Conservation (phyloP, 2,797 vertebrate genomes). For the Tragelaphus oryx region DNA sequence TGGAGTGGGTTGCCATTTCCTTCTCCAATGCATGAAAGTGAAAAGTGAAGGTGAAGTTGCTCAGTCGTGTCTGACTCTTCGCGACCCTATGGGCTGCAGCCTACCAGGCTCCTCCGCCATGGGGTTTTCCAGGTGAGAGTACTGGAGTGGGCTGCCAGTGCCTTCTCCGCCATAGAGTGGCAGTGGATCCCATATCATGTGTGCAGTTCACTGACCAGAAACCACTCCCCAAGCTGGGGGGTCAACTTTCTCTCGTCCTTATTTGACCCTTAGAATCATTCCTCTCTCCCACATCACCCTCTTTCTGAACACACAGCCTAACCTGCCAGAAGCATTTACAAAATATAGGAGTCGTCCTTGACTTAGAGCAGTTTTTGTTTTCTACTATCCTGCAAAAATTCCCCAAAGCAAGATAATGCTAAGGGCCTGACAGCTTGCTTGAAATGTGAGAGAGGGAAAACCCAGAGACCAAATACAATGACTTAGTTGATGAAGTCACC, state of each 20-base stretch:
- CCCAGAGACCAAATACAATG: not conserved
- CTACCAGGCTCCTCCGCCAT: fast-evolving
- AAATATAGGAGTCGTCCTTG: not conserved
- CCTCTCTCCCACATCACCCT: not conserved
- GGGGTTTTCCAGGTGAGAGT: too few relatives aligned
- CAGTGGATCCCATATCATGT: not conserved
- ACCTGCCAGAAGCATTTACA: not conserved
- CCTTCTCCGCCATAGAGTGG: too few relatives aligned
- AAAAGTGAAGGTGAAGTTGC: too few relatives aligned
- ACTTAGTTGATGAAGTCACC: not conserved
- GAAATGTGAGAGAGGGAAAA: not conserved
- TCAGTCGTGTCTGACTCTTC: too few relatives aligned
- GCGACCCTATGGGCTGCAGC: too few relatives aligned
- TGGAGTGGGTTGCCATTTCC: too few relatives aligned
- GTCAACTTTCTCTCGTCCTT: not conserved
- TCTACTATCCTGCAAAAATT: not conserved
- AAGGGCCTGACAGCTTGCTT: not conserved
- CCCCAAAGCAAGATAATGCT: not conserved
- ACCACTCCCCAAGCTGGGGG: not conserved
- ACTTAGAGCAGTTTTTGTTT: not conserved
- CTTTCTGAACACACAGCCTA: not conserved
- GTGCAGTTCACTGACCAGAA: not conserved
- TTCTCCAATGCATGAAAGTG: too few relatives aligned
- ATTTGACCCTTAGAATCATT: not conserved
- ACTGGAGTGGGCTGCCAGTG: too few relatives aligned